Percentiles rank a stretch among this genome's conserved stretches.
Conservation (phyloP, 1,140 invertebrate species). For the Andrena cerasifolii region DNA sequence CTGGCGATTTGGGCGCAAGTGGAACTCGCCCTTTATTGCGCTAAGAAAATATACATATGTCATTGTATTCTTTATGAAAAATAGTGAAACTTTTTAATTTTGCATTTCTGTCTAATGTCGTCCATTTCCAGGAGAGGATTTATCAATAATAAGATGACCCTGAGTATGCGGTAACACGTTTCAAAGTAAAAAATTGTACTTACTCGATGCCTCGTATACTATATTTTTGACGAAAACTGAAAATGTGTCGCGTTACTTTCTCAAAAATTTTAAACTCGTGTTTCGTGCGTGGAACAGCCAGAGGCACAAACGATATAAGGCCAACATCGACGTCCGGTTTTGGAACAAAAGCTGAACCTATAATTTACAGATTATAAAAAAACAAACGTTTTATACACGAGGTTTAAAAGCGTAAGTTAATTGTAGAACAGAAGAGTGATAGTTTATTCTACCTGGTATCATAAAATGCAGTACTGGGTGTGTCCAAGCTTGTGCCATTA, state of each 20-base stretch:
- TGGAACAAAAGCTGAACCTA: slow-evolving; percentile 93
- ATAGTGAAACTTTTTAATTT: too few species aligned
- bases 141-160: too few species aligned
- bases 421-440: not conserved
- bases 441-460: slow-evolving; percentile 88
- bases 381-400: not conserved
- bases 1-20: too few species aligned
- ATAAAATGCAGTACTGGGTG: slow-evolving; percentile 91
- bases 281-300: slow-evolving; percentile 86
- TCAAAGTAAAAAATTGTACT: slow-evolving; percentile 53
- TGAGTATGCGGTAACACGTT: not conserved
- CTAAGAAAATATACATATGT: too few species aligned
- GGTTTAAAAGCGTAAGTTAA: not conserved
- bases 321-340: slow-evolving; percentile 98
- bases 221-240: slow-evolving; percentile 94
- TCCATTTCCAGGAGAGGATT: too few species aligned
- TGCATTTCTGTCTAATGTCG: too few species aligned
- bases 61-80: too few species aligned
- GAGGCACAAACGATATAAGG: slow-evolving; percentile 93
- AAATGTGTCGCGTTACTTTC: slow-evolving; percentile 93
- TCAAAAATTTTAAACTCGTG: slow-evolving; percentile 94
- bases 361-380: slow-evolving; percentile 55
- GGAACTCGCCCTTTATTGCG: too few species aligned
- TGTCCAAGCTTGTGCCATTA: slow-evolving; percentile 98
- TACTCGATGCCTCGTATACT: slow-evolving; percentile 86